Conservation (phyloP, 2,797 vertebrate genomes). For the Sebastes glaucus region DNA sequence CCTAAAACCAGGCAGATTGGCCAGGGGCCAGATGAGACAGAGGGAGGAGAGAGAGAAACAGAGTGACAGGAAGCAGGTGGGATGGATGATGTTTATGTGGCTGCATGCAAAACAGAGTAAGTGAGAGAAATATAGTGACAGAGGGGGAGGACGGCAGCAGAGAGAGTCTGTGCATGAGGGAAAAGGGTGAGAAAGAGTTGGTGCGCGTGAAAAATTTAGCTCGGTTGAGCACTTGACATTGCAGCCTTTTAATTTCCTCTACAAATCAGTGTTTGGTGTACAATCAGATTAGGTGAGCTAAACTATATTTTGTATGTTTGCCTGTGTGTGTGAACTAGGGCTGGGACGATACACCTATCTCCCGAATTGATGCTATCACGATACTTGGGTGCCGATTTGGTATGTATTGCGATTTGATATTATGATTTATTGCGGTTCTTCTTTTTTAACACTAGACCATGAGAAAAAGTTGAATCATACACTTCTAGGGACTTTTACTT, state of each 20-base stretch:
- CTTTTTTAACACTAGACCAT: no score
- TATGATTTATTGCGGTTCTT: no score
- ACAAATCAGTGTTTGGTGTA: background rate
- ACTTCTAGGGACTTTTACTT: no score
- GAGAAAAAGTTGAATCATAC: no score
- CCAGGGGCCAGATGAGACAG: conserved; percentile 33
- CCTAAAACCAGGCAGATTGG: conserved; percentile 56
- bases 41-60: conserved; percentile 18
- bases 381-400: no score
- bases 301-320: background rate
- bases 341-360: no score
- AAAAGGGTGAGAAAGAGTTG: background rate
- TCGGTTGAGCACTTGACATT: conserved; percentile 3
- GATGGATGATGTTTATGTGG: conserved; percentile 31
- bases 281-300: conserved; percentile 20
- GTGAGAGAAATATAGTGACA: conserved; percentile 1
- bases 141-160: background rate
- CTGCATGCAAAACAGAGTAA: conserved; percentile 32
- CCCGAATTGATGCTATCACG: no score
- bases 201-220: background rate
- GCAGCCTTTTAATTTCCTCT: conserved; percentile 33
- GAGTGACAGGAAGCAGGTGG: conserved; percentile 47
- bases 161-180: background rate
- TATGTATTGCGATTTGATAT: no score
- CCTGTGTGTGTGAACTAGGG: background rate